These are phyloP conservation scores for Agapornis canus DNA, from an alignment of 2,797 vertebrate genomes.

Conservation along the genomic window DNA sequence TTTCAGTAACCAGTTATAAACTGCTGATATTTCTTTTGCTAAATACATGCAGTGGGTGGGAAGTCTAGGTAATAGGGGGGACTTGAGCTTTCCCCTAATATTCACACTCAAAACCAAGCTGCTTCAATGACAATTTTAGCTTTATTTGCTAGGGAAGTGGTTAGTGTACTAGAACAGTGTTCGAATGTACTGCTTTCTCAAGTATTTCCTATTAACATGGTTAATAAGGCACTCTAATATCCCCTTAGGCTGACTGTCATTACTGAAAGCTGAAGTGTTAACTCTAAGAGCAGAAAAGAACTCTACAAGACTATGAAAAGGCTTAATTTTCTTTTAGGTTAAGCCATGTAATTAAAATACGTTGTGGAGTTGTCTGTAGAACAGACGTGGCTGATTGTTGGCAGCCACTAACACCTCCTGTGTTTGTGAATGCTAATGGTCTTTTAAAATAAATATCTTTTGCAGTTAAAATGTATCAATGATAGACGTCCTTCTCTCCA, in stretches of 20 bases:
- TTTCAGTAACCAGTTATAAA: neutral
- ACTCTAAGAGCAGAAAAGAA: neutral
- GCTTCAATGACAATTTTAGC: neutral
- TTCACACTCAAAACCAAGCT: neutral
- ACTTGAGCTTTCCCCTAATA: neutral
- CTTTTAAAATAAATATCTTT: neutral
- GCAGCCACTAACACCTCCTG: neutral
- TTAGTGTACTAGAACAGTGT: neutral
- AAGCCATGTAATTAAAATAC: neutral
- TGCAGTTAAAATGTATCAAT: neutral
- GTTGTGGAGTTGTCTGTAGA: neutral
- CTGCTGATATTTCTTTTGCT: neutral
- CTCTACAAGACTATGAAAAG: neutral
- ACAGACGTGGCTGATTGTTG: neutral
- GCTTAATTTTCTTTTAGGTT: neutral
- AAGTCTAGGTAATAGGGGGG: neutral
- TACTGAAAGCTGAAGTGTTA: constrained; percentile 15
- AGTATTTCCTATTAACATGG: constrained; percentile 10
- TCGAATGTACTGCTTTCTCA: neutral
- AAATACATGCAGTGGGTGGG: neutral
- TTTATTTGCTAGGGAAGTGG: neutral
- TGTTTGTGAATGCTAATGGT: neutral
- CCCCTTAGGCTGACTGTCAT: neutral
- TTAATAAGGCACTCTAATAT: constrained; percentile 10
- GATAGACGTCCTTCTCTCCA: neutral